phyloP scores from a whole-genome alignment of 2,113 vertebrate species.

The Perca flavescens region DNA sequence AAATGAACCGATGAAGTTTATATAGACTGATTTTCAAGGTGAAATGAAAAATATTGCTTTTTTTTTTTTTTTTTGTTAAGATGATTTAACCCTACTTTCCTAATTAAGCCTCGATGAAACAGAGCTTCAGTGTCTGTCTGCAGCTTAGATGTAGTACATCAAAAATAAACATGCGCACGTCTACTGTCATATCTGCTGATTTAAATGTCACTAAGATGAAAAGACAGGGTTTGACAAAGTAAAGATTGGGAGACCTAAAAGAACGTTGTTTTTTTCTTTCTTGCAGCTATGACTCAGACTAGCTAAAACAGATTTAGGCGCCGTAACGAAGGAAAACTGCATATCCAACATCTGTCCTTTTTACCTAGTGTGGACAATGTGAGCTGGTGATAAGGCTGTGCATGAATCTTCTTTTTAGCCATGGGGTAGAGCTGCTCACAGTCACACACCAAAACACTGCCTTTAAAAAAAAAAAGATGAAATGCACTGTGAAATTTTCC shows the following conservation, averaged over 20 bases:
- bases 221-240: constrained; percentile 7
- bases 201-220: constrained; percentile 39
- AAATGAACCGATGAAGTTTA: neutral
- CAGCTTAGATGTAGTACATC: constrained; percentile 13
- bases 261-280: neutral
- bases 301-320: constrained; percentile 22
- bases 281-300: constrained; percentile 6
- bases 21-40: neutral
- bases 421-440: constrained; percentile 25
- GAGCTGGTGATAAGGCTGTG: constrained; percentile 61
- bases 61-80: neutral
- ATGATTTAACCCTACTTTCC: neutral
- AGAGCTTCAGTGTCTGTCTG: neutral
- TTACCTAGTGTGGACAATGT: constrained; percentile 47
- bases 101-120: neutral
- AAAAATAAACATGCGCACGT: constrained; percentile 6
- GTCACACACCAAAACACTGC: constrained; percentile 24
- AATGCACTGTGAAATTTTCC: constrained; percentile 42
- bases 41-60: neutral
- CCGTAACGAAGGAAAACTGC: constrained; percentile 12
- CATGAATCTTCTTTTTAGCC: constrained; percentile 42
- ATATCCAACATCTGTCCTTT: constrained; percentile 34
- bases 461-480: constrained; percentile 11
- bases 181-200: constrained; percentile 16
- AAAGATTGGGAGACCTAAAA: constrained; percentile 5